Evolutionary conservation across 2,888 invertebrate genomes (phyloP).

Genomic region (Hypsopygia costalis): DNA sequence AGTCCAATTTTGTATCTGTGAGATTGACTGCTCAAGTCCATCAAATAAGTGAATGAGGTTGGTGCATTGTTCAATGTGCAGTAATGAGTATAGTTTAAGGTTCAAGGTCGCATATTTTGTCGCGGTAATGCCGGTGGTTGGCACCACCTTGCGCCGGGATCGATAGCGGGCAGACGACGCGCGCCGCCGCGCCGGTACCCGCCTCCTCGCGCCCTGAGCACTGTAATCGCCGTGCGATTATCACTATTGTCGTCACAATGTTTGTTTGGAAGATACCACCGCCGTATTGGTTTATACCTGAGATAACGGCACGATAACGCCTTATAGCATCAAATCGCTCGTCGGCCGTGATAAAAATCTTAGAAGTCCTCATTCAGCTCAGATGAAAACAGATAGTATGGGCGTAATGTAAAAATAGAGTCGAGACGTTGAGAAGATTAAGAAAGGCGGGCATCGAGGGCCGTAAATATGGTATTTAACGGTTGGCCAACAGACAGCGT

Average conservation of each 20-base stretch:
- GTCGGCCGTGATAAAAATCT: background rate
- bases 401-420: conserved; percentile 17
- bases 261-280: conserved; percentile 30
- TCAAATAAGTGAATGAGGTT: conserved; percentile 1
- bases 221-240: conserved; percentile 48
- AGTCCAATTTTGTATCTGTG: too few relatives aligned
- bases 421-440: conserved; percentile 11
- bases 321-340: background rate
- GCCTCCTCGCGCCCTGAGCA: conserved; percentile 35
- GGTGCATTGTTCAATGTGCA: conserved; percentile 42
- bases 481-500: conserved; percentile 32
- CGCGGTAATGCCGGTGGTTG: conserved; percentile 51
- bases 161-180: conserved; percentile 68
- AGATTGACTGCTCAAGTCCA: background rate
- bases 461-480: conserved; percentile 40
- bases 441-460: conserved; percentile 19
- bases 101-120: conserved; percentile 67
- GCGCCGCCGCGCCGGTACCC: conserved; percentile 59
- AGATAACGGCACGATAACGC: conserved; percentile 25
- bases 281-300: conserved; percentile 35
- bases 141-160: conserved; percentile 63
- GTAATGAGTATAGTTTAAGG: conserved; percentile 51
- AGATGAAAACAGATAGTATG: conserved; percentile 6
- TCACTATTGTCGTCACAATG: conserved; percentile 41
- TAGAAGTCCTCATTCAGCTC: too few relatives aligned